A percentile compares a stretch with the other conserved stretches of the same genome.
Conservation (phyloP, 2,797 vertebrate species). For the Limosa lapponica region DNA sequence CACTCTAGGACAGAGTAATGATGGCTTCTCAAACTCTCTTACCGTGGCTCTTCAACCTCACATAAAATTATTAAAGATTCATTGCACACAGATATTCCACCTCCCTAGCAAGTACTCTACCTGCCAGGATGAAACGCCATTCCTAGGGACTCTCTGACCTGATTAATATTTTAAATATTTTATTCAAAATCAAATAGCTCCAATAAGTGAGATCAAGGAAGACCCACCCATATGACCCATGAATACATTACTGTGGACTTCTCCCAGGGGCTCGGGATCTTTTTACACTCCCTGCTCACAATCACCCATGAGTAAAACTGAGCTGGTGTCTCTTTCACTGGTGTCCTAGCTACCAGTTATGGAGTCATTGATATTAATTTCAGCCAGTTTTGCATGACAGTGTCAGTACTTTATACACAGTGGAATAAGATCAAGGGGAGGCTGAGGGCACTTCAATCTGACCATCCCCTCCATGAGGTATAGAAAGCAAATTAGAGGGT, state of each 20-base stretch:
- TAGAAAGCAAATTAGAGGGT: neutral
- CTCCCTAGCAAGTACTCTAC: neutral
- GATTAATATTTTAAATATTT: slow-evolving; percentile 34
- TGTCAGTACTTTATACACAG: neutral
- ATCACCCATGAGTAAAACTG: neutral
- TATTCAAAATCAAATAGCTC: slow-evolving; percentile 37
- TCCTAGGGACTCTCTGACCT: neutral
- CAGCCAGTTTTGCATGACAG: neutral
- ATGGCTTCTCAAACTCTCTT: neutral
- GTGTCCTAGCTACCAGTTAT: neutral
- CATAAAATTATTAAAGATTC: slow-evolving; percentile 9
- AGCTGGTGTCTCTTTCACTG: neutral
- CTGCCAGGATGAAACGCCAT: neutral
- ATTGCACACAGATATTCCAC: neutral
- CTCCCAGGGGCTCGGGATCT: neutral
- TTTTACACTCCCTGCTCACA: neutral
- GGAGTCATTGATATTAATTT: neutral
- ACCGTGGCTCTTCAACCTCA: neutral
- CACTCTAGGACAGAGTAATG: neutral
- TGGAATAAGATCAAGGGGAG: neutral
- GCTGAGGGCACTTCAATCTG: neutral
- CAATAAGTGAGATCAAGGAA: neutral
- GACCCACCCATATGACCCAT: neutral
- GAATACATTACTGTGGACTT: neutral
- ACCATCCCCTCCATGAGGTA: neutral